Evolutionary conservation across 2,797 vertebrate genomes (phyloP), one percentile per base, ranked within the genome.

Genomic region (Diglossa cyanea): DNA sequence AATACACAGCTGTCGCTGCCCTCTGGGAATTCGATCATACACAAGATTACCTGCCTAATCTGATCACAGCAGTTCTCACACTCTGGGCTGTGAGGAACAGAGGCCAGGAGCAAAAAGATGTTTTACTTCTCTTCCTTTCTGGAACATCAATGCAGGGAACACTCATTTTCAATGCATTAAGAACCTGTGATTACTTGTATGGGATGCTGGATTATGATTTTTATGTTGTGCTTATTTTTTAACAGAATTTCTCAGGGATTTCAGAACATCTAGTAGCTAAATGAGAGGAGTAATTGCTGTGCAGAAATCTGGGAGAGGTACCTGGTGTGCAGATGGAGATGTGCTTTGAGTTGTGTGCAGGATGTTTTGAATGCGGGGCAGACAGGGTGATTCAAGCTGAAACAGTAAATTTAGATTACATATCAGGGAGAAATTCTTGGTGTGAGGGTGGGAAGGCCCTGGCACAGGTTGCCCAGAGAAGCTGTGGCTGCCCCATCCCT

Each of bases 391-490:
- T 60, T 77, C 39, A 12, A 15, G 31, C 20, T 53, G 51, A 7
- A 16, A 33, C 25, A 25, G 21, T 18, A 31, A 30, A 13, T 35
- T 72, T 42, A 20, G 5, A 13, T 66, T 25, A 42, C 2, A 3
- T 28, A 17, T 47, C 14, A 6, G 53, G 33, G 44, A 37, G 11
- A n/a, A 77, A n/a, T 40, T 40, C 7, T 31, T 17, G 4, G 17
- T 35, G 12, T 9, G 51, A 35, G 21, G 21, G 4, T 19, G 44
- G 10, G 0, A 0, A 35, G 24, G 11, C 35, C 20, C 12, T 62
- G 71, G 28, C 50, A 57, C 5, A 39, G 28, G 5, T 0, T 50
- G 9, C 13, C 35, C n/a, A 28, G 44, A 45, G 51, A 7, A 71
- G 20, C 65, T 57, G 57, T 26, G 57, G n/a, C 7, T 71, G 28